Base-by-base conservation (phyloP, 2,797 vertebrate genomes). In the Sebastes paucispinis region DNA sequence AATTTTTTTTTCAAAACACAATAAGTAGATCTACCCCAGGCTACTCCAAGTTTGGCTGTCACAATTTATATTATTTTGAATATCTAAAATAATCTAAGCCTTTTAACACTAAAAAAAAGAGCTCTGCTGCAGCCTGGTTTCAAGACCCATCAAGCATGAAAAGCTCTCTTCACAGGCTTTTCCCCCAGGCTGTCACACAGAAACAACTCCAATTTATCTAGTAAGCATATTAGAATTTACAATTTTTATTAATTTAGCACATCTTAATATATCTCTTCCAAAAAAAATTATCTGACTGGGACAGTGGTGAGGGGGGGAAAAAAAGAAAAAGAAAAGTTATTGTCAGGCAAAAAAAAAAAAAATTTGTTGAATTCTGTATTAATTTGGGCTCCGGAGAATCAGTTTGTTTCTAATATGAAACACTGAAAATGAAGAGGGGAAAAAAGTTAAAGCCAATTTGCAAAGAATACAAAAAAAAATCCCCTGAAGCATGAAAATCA, bases 381-480 rank as follows among this genome's bases (percentile, higher is more conserved):
- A 72, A 84, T 88, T 86, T 77, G 64, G 70, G 55, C 81, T 88
- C 70, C 0, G 22, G 79, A 80, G 68, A 82, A 77, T 72, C 24
- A 64, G 65, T 81, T 78, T 85, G 62, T 76, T 83, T 63, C 47
- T 80, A 77, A 84, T 79, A 68, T 75, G 60, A 90, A 88, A 89
- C 68, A 68, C 34, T 74, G 25, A 75, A 18, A 88, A 80, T 29
- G 8, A 79, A 81, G 68, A 68, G 47, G 39, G 47, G 36, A 67
- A 71, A 82, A 75, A 81, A 83, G 69, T 89, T 81, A 34, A 54
- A 80, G 32, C 57, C 58, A 80, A 91, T 91, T 94, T 92, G 83
- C 87, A 91, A 88, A 89, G 68, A 91, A 91, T 81, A 79, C 63
- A 68, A 84, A 68, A 88, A 69, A 76, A 85, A 81, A 88, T 87